Evolutionary conservation across 2,888 invertebrate species (phyloP), one percentile per base, ranked within the genome.

Genomic region (Drosophila nr. fundita): DNA sequence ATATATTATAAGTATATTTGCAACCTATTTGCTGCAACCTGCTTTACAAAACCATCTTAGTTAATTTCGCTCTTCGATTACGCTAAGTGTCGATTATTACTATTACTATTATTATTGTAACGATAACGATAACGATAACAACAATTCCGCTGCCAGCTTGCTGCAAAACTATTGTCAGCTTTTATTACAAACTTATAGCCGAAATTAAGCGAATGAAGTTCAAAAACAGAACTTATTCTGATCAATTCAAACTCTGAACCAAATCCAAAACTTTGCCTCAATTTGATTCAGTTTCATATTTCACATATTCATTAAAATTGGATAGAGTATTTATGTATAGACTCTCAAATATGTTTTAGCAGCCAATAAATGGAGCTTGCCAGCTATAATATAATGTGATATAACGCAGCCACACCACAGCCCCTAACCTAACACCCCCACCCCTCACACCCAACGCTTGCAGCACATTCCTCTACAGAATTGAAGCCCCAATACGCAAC

Each of bases 401-500:
- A 50, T 54, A 53, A 52, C 10, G n/a, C 24, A 30, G 49, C 27
- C 18, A 18, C 10, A 34, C 32, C n/a, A 18, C 42, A 21, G 11
- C 29, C 32, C 2, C 36, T 8, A 10, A 10, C 34, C 18, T 2
- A 8, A 3, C 7, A 2, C 29, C 4, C 27, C 5, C 5, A 11
- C 18, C 21, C 15, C 48, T 3, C 15, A 42, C 4, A 21, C 5
- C 6, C 42, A 42, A 13, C 57, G 29, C 15, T 27, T 29, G 15
- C 42, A 36, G 21, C 60, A 58, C 63, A 45, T 49, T 40, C 32
- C 36, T 24, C 34, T 40, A 59, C 76, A 63, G 66, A 71, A 64
- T 72, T 66, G 62, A 67, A 66, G 70, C 61, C 67, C 70, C 73
- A 55, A 84, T 77, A 77, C 72, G 24, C 71, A 67, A 55, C 34